These are phyloP conservation scores for Magallana angulata DNA, from an alignment of 1,140 invertebrate genomes.

Conservation along the genomic window DNA sequence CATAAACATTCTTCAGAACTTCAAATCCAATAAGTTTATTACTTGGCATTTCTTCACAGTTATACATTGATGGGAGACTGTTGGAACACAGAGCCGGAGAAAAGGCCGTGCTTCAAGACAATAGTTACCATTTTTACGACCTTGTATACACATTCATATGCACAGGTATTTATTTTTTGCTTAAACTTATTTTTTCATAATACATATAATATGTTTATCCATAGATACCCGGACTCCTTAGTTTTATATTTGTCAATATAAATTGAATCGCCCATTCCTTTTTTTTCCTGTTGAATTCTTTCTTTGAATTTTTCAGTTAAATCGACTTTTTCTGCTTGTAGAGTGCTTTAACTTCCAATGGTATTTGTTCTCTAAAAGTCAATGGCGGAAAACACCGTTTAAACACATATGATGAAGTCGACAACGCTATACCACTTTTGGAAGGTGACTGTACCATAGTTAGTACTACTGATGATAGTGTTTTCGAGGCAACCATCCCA, in stretches of 20 bases:
- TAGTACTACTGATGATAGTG: background rate
- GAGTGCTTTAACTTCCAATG: background rate
- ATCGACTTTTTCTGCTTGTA: background rate
- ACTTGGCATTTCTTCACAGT: background rate
- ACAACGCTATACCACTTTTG: background rate
- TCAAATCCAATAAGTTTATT: too few relatives aligned
- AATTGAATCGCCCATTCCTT: too few relatives aligned
- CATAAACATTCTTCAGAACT: too few relatives aligned
- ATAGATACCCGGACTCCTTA: too few relatives aligned
- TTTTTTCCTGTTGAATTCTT: too few relatives aligned
- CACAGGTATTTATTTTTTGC: background rate
- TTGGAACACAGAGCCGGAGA: conserved; percentile 11
- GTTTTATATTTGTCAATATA: too few relatives aligned
- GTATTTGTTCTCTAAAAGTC: background rate
- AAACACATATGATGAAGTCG: background rate
- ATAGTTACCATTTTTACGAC: background rate
- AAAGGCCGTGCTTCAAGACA: background rate
- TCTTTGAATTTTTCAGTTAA: too few relatives aligned
- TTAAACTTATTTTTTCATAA: background rate
- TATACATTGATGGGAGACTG: conserved; percentile 11
- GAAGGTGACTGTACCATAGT: background rate
- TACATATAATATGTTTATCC: background rate
- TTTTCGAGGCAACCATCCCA: background rate
- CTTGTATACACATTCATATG: background rate
- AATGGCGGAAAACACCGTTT: conserved; percentile 12